Percentiles rank a stretch among this genome's conserved stretches.
Evolutionary conservation across 2,113 vertebrate species (phyloP).

Genomic region (Condylura cristata): DNA sequence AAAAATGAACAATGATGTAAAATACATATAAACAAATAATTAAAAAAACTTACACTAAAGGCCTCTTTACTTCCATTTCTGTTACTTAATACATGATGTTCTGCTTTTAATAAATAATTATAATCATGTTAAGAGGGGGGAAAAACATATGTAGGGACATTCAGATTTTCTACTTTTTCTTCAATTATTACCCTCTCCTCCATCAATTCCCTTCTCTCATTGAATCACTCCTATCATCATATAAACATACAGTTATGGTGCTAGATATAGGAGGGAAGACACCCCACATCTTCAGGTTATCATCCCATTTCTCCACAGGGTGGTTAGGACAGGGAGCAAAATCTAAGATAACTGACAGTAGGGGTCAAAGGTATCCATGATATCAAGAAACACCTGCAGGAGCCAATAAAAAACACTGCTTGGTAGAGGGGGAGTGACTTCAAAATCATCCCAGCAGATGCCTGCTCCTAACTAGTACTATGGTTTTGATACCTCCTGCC

Average conservation of each 20-base stretch:
- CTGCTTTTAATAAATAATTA: slow-evolving; percentile 10
- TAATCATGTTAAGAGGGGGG: neutral
- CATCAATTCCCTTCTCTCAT: neutral
- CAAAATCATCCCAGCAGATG: too few relatives aligned
- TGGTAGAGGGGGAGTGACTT: too few relatives aligned
- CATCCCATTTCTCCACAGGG: neutral
- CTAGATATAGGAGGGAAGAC: neutral
- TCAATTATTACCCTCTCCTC: neutral
- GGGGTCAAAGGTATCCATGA: too few relatives aligned
- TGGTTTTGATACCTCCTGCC: too few relatives aligned
- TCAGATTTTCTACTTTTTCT: neutral
- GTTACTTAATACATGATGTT: neutral
- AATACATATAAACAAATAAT: too few relatives aligned
- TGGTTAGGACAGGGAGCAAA: too few relatives aligned
- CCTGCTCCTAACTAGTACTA: too few relatives aligned
- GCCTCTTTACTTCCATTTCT: neutral
- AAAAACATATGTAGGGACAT: neutral
- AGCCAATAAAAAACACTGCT: too few relatives aligned
- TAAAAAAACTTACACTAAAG: too few relatives aligned
- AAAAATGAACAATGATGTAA: too few relatives aligned
- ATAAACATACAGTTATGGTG: neutral
- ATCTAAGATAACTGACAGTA: too few relatives aligned
- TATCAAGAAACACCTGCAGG: too few relatives aligned
- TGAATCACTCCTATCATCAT: neutral
- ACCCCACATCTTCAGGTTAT: neutral